Conservation (phyloP, 2,888 invertebrate species). For the Heteropelma amictum region DNA sequence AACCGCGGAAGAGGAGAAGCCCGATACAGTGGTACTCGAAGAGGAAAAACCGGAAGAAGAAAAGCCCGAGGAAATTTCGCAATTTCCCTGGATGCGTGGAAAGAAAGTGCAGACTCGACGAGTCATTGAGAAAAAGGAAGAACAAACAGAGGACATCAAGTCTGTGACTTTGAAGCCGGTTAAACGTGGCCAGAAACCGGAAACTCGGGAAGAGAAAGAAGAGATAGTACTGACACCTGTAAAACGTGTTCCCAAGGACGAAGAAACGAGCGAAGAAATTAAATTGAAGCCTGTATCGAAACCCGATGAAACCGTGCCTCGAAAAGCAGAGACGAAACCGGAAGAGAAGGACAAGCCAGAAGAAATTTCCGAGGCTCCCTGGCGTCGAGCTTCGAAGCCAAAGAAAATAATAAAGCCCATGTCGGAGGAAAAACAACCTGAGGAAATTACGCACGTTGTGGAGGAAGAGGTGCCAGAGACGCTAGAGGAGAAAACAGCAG, state of each 20-base stretch:
- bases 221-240: constrained; percentile 68
- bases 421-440: constrained; percentile 45
- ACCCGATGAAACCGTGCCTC: constrained; percentile 49
- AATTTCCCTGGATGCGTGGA: constrained; percentile 60
- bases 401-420: constrained; percentile 50
- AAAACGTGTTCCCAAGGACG: constrained; percentile 63
- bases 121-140: constrained; percentile 61
- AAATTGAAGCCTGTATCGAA: constrained; percentile 42
- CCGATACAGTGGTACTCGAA: constrained; percentile 40
- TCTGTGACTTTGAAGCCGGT: constrained; percentile 60
- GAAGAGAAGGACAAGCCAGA: constrained; percentile 74
- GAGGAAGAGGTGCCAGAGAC: constrained; percentile 43
- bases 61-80: constrained; percentile 58
- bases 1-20: constrained; percentile 41
- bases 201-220: constrained; percentile 71
- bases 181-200: constrained; percentile 66
- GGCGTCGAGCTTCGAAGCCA: constrained; percentile 61
- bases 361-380: constrained; percentile 73
- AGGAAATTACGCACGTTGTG: constrained; percentile 62
- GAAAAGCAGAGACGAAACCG: constrained; percentile 51
- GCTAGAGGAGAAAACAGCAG: constrained; percentile 75
- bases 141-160: constrained; percentile 63
- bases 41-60: constrained; percentile 56
- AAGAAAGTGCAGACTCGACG: constrained; percentile 58
- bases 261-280: constrained; percentile 52